Conservation (phyloP, 2,113 vertebrate genomes). For the Epinephelus lanceolatus region DNA sequence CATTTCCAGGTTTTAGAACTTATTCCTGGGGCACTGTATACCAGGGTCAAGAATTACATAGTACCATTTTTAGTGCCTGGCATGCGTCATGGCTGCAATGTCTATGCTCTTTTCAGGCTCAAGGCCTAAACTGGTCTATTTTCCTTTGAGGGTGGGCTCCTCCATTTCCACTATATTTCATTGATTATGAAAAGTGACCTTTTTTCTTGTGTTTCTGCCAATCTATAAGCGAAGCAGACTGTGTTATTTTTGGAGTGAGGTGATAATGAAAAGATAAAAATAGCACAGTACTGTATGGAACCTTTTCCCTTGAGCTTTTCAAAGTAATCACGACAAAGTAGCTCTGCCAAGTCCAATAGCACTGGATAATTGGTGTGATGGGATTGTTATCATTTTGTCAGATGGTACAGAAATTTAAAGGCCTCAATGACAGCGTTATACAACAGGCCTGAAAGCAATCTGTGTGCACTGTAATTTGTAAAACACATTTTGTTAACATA, state of each 20-base stretch:
- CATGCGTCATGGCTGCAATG: background rate
- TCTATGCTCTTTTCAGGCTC: background rate
- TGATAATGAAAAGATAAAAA: background rate
- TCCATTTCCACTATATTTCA: background rate
- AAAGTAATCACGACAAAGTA: background rate
- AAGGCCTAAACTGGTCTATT: background rate
- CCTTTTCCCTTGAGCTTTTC: background rate
- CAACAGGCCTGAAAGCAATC: background rate
- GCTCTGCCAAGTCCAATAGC: background rate
- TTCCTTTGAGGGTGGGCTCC: background rate
- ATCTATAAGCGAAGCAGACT: background rate
- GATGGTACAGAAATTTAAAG: background rate
- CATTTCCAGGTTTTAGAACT: no score
- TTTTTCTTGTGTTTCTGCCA: background rate
- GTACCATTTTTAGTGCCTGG: no score
- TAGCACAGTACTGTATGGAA: background rate
- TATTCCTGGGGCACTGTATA: no score
- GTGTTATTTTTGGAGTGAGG: background rate
- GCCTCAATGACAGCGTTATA: background rate
- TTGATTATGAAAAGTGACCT: background rate
- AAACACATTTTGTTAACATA: background rate
- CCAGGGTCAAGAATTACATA: background rate
- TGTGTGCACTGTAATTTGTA: background rate
- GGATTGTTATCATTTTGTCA: background rate
- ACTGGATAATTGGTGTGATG: background rate